A percentile compares a stretch with the other conserved stretches of the same genome.
Conservation (phyloP, 2,888 invertebrate genomes). For the Belgica antarctica region DNA sequence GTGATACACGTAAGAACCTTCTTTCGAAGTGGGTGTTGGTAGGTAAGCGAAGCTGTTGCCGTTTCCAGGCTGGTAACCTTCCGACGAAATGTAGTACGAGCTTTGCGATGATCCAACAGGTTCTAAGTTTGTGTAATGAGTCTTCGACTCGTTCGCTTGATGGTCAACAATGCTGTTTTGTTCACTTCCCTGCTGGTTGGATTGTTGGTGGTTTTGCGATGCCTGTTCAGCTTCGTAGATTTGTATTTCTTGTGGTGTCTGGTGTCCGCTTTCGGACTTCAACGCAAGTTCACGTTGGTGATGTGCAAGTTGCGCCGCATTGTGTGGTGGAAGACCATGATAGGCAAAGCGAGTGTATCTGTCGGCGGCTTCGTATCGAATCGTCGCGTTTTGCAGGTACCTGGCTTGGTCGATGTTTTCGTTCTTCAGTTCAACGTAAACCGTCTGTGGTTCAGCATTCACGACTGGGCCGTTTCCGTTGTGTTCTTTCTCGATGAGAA, state of each 20-base stretch:
- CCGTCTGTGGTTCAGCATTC: slow-evolving; percentile 36
- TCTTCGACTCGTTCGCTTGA: slow-evolving; percentile 41
- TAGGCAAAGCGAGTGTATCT: slow-evolving; percentile 35
- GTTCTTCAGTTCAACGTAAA: slow-evolving; percentile 44
- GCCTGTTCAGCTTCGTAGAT: slow-evolving; percentile 43
- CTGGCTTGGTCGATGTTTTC: slow-evolving; percentile 23
- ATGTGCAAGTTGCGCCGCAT: slow-evolving; percentile 6
- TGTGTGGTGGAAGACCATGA: slow-evolving; percentile 32
- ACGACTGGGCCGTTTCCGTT: slow-evolving; percentile 17
- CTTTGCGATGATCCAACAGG: slow-evolving; percentile 42
- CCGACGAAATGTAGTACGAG: slow-evolving; percentile 45
- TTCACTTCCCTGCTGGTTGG: slow-evolving; percentile 20
- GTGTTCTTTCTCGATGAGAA: slow-evolving; percentile 38
- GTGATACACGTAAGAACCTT: slow-evolving; percentile 40
- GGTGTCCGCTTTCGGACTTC: slow-evolving; percentile 25
- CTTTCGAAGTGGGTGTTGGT: slow-evolving; percentile 34
- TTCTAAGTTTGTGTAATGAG: slow-evolving; percentile 46
- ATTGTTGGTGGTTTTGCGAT: slow-evolving; percentile 11
- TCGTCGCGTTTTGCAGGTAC: slow-evolving; percentile 26
- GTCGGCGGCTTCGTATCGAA: slow-evolving; percentile 39
- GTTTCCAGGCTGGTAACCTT: slow-evolving; percentile 43
- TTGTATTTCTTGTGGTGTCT: slow-evolving; percentile 44
- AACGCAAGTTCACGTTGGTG: slow-evolving; percentile 38
- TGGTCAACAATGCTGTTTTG: slow-evolving; percentile 19
- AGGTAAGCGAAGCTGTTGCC: slow-evolving; percentile 44